These are phyloP conservation scores for Eucera pruinosa DNA, from an alignment of 2,888 invertebrate genomes.

Conservation along the genomic window DNA sequence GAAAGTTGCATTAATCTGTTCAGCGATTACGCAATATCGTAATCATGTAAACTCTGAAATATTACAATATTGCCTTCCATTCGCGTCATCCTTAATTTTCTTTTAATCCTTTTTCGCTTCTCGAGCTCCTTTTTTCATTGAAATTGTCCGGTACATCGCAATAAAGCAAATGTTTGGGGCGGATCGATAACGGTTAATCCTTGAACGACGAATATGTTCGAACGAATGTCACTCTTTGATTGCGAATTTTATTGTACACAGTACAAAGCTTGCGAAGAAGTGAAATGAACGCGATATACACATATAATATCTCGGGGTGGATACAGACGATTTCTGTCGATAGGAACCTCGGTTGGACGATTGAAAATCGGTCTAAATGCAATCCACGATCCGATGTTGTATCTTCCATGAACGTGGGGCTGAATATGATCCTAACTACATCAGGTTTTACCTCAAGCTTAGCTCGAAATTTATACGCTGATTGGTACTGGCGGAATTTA, in stretches of 20 bases:
- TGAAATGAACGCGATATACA: conserved; percentile 11
- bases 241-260: conserved; percentile 19
- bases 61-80: too few species aligned
- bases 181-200: conserved; percentile 31
- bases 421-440: conserved; percentile 31
- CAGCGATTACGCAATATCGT: too few species aligned
- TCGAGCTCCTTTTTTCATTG: too few species aligned
- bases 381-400: conserved; percentile 10
- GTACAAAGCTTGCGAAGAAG: conserved; percentile 15
- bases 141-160: too few species aligned
- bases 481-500: conserved; percentile 29
- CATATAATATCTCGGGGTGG: neutral
- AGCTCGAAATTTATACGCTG: conserved; percentile 22
- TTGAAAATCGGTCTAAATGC: conserved; percentile 24
- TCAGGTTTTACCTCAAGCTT: conserved; percentile 25
- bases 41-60: too few species aligned
- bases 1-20: too few species aligned
- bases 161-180: neutral
- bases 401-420: neutral
- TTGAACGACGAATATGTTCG: conserved; percentile 2
- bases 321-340: conserved; percentile 22
- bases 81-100: too few species aligned
- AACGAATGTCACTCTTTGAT: conserved; percentile 20
- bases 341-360: conserved; percentile 4
- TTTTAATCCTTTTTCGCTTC: too few species aligned